Evolutionary conservation across 2,113 vertebrate genomes (phyloP).

Genomic region (Xiphophorus hellerii): DNA sequence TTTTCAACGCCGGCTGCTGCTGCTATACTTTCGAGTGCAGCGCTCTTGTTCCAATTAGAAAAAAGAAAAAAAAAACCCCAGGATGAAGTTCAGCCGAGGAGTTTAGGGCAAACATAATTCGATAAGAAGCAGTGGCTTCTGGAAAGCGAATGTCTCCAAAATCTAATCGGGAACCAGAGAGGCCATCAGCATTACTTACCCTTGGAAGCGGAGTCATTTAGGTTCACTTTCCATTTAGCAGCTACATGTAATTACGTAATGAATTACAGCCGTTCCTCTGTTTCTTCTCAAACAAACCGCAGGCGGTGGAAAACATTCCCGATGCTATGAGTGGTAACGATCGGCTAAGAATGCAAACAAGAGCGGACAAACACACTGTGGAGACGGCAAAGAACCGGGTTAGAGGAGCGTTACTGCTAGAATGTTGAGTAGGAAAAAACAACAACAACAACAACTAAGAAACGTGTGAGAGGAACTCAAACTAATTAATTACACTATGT

Average conservation of each 20-base stretch:
- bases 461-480: slow-evolving; percentile 16
- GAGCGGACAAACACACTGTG: neutral
- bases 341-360: neutral
- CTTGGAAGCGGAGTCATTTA: neutral
- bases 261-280: neutral
- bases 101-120: neutral
- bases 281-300: no score
- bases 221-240: neutral
- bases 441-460: neutral
- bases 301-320: neutral
- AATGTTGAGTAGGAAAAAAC: neutral
- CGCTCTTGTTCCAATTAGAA: neutral
- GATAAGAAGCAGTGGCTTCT: neutral
- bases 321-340: neutral
- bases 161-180: slow-evolving; percentile 3
- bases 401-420: neutral
- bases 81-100: no score
- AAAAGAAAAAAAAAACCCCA: neutral
- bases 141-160: neutral
- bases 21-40: neutral
- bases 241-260: neutral
- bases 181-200: neutral
- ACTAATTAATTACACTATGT: slow-evolving; percentile 24
- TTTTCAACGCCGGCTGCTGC: neutral
- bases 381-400: slow-evolving; percentile 6